Conservation (phyloP, 2,797 vertebrate species). For the Heliangelus exortis region DNA sequence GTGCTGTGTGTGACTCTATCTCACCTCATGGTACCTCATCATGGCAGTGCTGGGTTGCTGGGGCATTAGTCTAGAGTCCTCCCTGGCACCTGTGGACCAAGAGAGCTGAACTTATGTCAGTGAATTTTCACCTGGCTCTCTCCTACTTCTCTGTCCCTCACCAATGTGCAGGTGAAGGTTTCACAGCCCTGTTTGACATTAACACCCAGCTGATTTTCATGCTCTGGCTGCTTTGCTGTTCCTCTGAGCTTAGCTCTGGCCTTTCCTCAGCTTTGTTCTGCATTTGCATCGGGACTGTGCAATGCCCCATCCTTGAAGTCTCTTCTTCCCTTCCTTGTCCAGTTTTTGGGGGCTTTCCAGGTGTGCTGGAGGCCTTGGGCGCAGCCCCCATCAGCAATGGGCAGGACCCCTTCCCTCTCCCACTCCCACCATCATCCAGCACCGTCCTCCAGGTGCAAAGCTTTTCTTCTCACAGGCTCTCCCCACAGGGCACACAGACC, state of each 20-base stretch:
- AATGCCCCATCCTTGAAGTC: neutral
- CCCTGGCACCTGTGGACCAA: too few species aligned
- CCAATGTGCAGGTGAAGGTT: neutral
- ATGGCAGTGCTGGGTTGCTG: neutral
- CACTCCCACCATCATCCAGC: neutral
- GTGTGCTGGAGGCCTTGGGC: neutral
- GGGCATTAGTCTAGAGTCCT: neutral
- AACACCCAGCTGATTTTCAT: neutral
- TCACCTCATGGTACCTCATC: rapidly evolving
- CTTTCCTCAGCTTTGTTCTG: neutral
- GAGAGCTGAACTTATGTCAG: neutral
- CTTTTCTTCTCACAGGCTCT: neutral
- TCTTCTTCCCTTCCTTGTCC: neutral
- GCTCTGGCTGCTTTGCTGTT: neutral
- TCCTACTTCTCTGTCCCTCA: neutral
- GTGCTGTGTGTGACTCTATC: neutral
- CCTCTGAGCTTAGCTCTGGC: neutral
- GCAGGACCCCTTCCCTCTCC: neutral
- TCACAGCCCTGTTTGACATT: neutral
- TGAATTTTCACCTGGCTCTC: neutral
- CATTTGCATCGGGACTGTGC: neutral
- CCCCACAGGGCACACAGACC: rapidly evolving
- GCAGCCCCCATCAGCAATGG: neutral
- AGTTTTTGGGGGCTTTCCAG: neutral
- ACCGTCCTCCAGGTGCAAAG: neutral